Evolutionary conservation across 1,140 invertebrate genomes (phyloP).

Genomic region (Oreohelix idahoensis): DNA sequence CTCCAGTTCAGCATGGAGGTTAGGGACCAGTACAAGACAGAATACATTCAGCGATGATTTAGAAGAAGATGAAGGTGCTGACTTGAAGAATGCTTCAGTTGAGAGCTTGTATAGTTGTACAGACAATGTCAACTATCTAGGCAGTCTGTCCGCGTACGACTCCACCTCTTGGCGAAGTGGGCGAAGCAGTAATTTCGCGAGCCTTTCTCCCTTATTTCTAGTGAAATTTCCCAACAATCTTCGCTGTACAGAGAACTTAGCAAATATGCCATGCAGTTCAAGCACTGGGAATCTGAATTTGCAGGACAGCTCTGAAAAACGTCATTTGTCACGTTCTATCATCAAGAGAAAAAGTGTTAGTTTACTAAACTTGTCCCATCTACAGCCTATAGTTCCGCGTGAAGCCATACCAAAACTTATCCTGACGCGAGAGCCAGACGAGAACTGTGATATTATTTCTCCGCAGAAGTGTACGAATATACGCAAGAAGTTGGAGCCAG

Average conservation of each 20-base stretch:
- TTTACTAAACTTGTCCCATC: constrained; percentile 1
- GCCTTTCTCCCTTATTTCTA: neutral
- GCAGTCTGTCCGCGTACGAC: constrained; percentile 14
- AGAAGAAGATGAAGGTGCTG: constrained; percentile 42
- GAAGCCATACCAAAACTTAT: constrained; percentile 23
- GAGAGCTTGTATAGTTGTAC: constrained; percentile 50
- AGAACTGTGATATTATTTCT: neutral
- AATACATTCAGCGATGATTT: constrained; percentile 45
- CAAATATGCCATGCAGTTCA: neutral
- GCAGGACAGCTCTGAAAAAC: neutral
- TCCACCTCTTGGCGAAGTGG: neutral
- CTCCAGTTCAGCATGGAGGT: constrained; percentile 35
- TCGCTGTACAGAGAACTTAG: neutral
- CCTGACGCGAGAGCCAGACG: constrained; percentile 1
- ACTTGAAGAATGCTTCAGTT: constrained; percentile 48
- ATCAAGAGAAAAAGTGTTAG: constrained; percentile 23
- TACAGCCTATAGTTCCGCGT: neutral
- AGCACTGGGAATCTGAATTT: constrained; percentile 29
- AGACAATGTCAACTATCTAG: constrained; percentile 46
- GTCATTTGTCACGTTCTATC: neutral
- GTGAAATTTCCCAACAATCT: neutral
- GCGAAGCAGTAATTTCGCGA: neutral
- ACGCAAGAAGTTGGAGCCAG: constrained; percentile 5
- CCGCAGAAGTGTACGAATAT: neutral
- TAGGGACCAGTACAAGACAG: constrained; percentile 40